Base-by-base conservation (phyloP, 2,797 vertebrate species). In the Champsocephalus esox region DNA sequence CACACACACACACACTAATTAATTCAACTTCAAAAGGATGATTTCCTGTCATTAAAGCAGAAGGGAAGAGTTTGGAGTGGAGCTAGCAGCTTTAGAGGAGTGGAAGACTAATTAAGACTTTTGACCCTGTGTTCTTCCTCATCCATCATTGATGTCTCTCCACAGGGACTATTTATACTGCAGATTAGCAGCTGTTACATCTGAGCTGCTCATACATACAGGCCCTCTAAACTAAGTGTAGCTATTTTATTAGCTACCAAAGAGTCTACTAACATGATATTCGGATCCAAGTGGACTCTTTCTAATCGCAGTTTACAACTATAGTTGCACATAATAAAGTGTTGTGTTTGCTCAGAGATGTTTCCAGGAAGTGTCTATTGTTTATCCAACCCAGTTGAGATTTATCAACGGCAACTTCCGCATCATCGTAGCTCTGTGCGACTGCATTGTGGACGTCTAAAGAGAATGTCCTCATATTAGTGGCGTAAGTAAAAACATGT, bases 21-120 rank as follows among this genome's bases (percentile, higher is more conserved):
- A 67, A 72, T 71, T 57, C 49, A 67, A 44, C 67, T 66, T 77
- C 69, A 81, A 73, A 68, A 68, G 45, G 73, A 73, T 68, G 61
- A 56, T 17, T 65, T 38, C 5, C 38, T 34, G 28, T 66, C 58
- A 66, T 77, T 57, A 63, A n/a, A 50, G 52, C 65, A 81, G 49
- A 49, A 59, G 58, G 19, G 24, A 45, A 68, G 38, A 41, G 48
- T 51, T 10, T 48, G 52, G 43, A 21, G 21, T 21, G 21, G 21
- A 21, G 21, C 21, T 21, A 21, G 21, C 21, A 21, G 21, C 21
- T 21, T 21, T 21, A 21, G 21, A 21, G 2, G 21, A 56, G 65
- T 50, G 17, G 19, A 60, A 65, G 34, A 58, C 66, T 70, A 66
- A 78, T 67, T 71, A 79, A 54, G 70, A 70, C 46, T 66, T 65